These are phyloP conservation scores for Neria commutata DNA, from an alignment of 2,888 invertebrate genomes.

Conservation along the genomic window DNA sequence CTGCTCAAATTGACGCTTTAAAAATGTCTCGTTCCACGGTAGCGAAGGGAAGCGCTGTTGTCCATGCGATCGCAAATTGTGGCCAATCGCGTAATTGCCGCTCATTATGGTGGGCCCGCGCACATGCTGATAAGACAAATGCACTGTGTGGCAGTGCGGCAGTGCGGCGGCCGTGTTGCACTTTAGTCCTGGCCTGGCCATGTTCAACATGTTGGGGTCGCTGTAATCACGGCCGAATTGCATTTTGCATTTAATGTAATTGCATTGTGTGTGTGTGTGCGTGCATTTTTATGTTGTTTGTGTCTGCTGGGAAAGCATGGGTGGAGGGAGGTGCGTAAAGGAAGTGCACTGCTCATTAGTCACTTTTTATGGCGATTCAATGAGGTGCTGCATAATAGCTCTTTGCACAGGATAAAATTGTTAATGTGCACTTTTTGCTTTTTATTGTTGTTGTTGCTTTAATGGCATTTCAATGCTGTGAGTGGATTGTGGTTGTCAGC, in stretches of 20 bases:
- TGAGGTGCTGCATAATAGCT: no score
- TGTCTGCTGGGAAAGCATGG: not conserved
- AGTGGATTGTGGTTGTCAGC: not conserved
- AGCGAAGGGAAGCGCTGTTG: no score
- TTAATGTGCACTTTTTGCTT: not conserved
- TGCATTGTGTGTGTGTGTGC: not conserved
- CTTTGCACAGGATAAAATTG: not conserved
- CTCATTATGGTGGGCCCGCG: slow-evolving; percentile 32
- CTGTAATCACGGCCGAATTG: slow-evolving; percentile 19
- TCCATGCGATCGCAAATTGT: slow-evolving; percentile 29
- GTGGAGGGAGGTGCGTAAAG: not conserved
- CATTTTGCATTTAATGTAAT: slow-evolving; percentile 20
- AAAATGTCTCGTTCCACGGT: no score
- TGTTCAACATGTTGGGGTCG: slow-evolving; percentile 15
- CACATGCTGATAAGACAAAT: slow-evolving; percentile 5
- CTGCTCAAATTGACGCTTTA: no score
- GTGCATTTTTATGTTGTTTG: not conserved
- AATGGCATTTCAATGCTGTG: no score
- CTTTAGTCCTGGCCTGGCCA: not conserved
- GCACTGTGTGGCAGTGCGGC: slow-evolving; percentile 3
- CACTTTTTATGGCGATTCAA: not conserved
- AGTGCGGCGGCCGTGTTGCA: not conserved
- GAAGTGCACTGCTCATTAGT: not conserved
- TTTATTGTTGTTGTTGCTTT: not conserved
- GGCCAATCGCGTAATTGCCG: slow-evolving; percentile 39